A percentile compares a stretch with the other conserved stretches of the same genome.
phyloP scores from a whole-genome alignment of 2,888 invertebrate genomes.

The Synanthedon formicaeformis region DNA sequence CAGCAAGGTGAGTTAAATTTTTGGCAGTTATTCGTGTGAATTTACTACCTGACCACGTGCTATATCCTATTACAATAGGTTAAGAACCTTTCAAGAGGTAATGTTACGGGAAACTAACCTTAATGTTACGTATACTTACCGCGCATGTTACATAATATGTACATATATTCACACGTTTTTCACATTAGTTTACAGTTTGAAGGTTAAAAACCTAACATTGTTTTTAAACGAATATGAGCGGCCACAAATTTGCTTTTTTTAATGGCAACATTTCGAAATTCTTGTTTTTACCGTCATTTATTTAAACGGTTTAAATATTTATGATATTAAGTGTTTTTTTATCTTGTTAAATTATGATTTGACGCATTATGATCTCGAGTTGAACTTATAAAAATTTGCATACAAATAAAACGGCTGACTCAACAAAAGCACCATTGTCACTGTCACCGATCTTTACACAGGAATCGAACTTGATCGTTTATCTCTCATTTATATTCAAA shows the following conservation, averaged over 20 bases:
- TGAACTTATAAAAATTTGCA: constrained; percentile 44
- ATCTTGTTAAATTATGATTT: constrained; percentile 25
- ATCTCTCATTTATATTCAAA: constrained; percentile 66
- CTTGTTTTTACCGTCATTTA: too few species aligned
- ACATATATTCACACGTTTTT: too few species aligned
- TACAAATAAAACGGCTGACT: constrained; percentile 65
- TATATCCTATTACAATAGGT: not conserved
- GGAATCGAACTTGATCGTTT: constrained; percentile 52
- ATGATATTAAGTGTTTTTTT: not conserved
- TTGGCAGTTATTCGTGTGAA: constrained; percentile 19
- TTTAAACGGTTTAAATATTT: not conserved
- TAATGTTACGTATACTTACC: too few species aligned
- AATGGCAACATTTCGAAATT: too few species aligned
- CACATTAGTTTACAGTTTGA: too few species aligned
- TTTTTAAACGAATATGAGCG: too few species aligned
- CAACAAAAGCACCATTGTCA: constrained; percentile 59
- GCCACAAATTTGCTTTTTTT: too few species aligned
- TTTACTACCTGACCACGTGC: constrained; percentile 34
- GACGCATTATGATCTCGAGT: constrained; percentile 35
- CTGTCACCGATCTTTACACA: constrained; percentile 50
- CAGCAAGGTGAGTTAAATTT: constrained; percentile 12
- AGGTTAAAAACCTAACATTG: too few species aligned
- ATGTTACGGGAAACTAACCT: too few species aligned
- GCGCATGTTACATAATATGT: too few species aligned
- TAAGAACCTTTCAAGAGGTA: too few species aligned